These are phyloP conservation scores for Baronia brevicornis DNA, from an alignment of 2,888 invertebrate genomes.

Conservation along the genomic window DNA sequence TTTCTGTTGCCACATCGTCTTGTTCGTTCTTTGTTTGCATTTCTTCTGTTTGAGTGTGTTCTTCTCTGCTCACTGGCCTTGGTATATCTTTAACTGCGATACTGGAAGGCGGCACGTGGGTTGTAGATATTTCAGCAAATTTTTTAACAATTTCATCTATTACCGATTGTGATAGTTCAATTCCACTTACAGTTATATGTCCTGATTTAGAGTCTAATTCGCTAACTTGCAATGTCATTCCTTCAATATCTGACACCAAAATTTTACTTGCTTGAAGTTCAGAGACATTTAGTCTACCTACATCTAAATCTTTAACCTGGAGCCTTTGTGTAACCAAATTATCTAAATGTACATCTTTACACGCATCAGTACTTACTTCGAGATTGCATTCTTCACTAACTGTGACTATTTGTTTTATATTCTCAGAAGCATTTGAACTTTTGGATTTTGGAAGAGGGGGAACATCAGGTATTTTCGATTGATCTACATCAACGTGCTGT, in stretches of 20 bases:
- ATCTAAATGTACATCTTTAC: constrained; percentile 57
- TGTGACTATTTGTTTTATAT: constrained; percentile 28
- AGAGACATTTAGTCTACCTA: constrained; percentile 85
- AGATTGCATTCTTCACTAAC: constrained; percentile 40
- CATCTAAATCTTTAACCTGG: constrained; percentile 84
- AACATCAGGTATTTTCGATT: constrained; percentile 57
- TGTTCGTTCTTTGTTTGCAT: constrained; percentile 21
- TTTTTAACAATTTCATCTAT: constrained; percentile 80
- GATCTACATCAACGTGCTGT: constrained; percentile 77
- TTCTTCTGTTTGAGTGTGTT: constrained; percentile 59
- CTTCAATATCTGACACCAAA: constrained; percentile 87
- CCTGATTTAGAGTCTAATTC: constrained; percentile 83
- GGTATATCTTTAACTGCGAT: constrained; percentile 29
- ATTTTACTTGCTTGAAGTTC: constrained; percentile 87
- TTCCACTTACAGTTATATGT: constrained; percentile 79
- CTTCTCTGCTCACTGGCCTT: constrained; percentile 50
- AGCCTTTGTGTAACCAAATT: constrained; percentile 77
- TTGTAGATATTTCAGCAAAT: constrained; percentile 63
- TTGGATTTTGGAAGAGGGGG: constrained; percentile 61
- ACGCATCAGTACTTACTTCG: constrained; percentile 46
- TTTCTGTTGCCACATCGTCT: constrained; percentile 19
- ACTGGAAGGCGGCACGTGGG: constrained; percentile 21
- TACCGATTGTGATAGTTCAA: constrained; percentile 81
- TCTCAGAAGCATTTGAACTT: constrained; percentile 27
- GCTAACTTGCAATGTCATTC: constrained; percentile 81